Evolutionary conservation across 2,888 invertebrate genomes (phyloP), one percentile per base, ranked within the genome.

Genomic region (Troides aeacus): DNA sequence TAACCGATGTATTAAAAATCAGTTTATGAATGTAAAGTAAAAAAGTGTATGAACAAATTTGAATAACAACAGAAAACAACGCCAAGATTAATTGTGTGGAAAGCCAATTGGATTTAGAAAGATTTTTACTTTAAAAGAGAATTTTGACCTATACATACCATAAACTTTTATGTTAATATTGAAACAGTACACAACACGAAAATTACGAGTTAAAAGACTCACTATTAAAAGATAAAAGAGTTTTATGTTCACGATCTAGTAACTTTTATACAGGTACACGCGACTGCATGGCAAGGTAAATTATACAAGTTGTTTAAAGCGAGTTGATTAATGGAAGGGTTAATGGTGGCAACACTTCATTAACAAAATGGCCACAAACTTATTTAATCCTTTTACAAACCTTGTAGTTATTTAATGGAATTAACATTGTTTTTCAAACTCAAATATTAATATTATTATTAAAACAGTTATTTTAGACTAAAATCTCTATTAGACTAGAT

Each of bases 291-390:
- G 21, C 21, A 17, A n/a, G 17, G 60, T 36, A 21, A 56, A 53
- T 56, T 66, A 61, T 58, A n/a, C 8, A 7, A 36, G 18, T 36
- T 67, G n/a, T 18, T 42, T 57, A 57, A 24, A 18, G 21, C 39
- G 50, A 7, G 58, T 63, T 68, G 59, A 63, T 68, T 59, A 59
- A 68, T 63, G 46, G 42, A 30, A 50, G 12, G 30, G 63, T 50
- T 58, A 63, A 63, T 36, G n/a, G 17, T n/a, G 57, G 57, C 3
- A 62, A 57, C 57, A 17, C 23, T 10, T 64, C 57, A 57, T 64
- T 64, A 39, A 64, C 56, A 36, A 59, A 63, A 8, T 59, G 21
- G 8, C 42, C 57, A 57, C 17, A 56, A 62, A 30, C 24, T 56
- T 23, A 58, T 58, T 23, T 58, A 12, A 58, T 58, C 23, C 21